Evolutionary conservation across 2,113 vertebrate genomes (phyloP).

Genomic region (Siphamia tubifer): DNA sequence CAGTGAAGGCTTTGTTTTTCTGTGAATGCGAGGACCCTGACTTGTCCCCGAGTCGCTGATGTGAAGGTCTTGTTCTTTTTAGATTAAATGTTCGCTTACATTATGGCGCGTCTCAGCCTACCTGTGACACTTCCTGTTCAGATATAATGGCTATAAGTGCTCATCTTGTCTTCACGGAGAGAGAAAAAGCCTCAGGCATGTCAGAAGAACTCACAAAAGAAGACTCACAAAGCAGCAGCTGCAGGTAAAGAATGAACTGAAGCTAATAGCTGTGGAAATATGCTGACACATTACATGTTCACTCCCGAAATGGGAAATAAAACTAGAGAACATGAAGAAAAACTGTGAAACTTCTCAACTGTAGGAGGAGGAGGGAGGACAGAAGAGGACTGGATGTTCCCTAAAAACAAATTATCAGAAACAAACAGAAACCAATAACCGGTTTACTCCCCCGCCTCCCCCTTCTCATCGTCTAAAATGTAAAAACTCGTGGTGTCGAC

Average conservation of each 20-base stretch:
- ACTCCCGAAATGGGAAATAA: not conserved
- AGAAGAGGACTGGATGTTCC: slow-evolving; percentile 17
- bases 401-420: slow-evolving; percentile 60
- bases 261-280: not conserved
- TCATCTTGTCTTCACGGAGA: not conserved
- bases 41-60: not conserved
- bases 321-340: not conserved
- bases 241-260: too few species aligned
- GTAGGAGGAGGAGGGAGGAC: not conserved
- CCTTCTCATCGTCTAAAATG: slow-evolving; percentile 7
- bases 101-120: not conserved
- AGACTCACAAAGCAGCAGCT: too few species aligned
- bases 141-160: not conserved
- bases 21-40: not conserved
- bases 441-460: not conserved
- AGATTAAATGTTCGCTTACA: slow-evolving; percentile 11
- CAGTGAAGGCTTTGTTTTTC: not conserved
- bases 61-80: not conserved
- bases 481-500: slow-evolving; percentile 17
- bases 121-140: not conserved
- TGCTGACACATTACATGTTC: not conserved
- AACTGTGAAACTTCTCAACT: not conserved
- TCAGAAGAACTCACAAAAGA: not conserved
- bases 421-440: slow-evolving; percentile 63
- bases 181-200: too few species aligned